Conservation (phyloP, 2,888 invertebrate species). For the Tipula helvola region DNA sequence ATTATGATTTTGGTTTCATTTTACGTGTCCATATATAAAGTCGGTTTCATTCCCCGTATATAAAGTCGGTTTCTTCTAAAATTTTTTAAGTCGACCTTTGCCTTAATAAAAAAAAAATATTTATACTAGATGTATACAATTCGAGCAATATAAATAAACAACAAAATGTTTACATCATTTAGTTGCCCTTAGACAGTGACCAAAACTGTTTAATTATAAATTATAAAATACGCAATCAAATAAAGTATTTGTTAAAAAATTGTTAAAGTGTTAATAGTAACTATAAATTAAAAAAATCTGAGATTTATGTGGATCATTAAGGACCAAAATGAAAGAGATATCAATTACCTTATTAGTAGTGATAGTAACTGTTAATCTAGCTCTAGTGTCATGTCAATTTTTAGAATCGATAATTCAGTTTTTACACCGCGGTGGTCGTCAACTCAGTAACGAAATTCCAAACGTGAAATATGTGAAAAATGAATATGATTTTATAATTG, state of each 20-base stretch:
- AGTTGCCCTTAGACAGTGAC: neutral
- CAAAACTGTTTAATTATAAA: neutral
- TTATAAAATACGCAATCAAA: too few relatives aligned
- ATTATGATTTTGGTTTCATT: too few relatives aligned
- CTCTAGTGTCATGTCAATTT: neutral
- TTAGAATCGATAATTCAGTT: neutral
- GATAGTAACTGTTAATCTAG: neutral
- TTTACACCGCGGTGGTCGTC: neutral
- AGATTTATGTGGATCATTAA: neutral
- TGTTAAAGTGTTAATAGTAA: too few relatives aligned
- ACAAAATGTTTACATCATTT: neutral
- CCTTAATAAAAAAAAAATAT: neutral
- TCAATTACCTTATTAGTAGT: neutral
- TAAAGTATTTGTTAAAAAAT: too few relatives aligned
- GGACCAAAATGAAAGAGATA: neutral
- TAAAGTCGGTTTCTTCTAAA: too few relatives aligned
- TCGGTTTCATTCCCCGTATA: too few relatives aligned
- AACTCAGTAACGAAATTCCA: neutral
- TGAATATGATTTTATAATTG: conserved; percentile 41
- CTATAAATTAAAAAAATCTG: neutral
- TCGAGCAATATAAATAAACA: neutral
- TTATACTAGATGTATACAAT: neutral
- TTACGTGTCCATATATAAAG: too few relatives aligned
- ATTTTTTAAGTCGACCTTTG: too few relatives aligned
- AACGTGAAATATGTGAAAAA: neutral